Percentiles rank a stretch among this genome's conserved stretches.
These are phyloP conservation scores for Congeria kusceri DNA, from an alignment of 2,888 invertebrate genomes.

Conservation along the genomic window DNA sequence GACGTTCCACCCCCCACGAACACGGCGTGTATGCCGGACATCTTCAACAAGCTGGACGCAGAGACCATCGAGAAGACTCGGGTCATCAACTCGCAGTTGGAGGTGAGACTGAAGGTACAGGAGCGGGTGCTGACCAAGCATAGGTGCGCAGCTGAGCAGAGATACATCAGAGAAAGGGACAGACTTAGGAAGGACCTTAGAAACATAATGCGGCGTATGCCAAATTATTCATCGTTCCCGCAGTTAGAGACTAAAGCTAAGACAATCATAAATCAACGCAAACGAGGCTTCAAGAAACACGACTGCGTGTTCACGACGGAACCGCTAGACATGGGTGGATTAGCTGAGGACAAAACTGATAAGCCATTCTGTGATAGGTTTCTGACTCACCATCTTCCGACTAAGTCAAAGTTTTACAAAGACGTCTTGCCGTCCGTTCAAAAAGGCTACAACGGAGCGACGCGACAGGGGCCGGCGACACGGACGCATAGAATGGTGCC, in stretches of 20 bases:
- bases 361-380: slow-evolving; percentile 76
- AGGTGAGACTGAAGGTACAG: slow-evolving; percentile 66
- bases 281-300: slow-evolving; percentile 40
- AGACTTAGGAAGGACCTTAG: slow-evolving; percentile 65
- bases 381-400: slow-evolving; percentile 73
- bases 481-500: too few species aligned
- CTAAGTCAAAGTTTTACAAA: slow-evolving; percentile 63
- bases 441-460: slow-evolving; percentile 14
- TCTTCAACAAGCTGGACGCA: slow-evolving; percentile 77
- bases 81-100: slow-evolving; percentile 72
- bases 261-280: slow-evolving; percentile 34
- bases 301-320: slow-evolving; percentile 66
- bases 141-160: slow-evolving; percentile 61
- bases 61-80: slow-evolving; percentile 74
- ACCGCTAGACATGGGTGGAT: slow-evolving; percentile 62
- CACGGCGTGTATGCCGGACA: slow-evolving; percentile 76
- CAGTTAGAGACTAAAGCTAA: slow-evolving; percentile 63
- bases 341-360: slow-evolving; percentile 68
- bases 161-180: slow-evolving; percentile 63
- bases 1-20: slow-evolving; percentile 73
- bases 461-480: neutral
- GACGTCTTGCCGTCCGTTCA: slow-evolving; percentile 46
- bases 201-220: slow-evolving; percentile 67
- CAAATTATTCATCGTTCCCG: slow-evolving; percentile 68
- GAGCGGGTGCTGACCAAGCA: slow-evolving; percentile 73